Percentiles rank a stretch among this genome's conserved stretches.
phyloP scores from a whole-genome alignment of 2,113 vertebrate genomes.

The Petaurus breviceps region DNA sequence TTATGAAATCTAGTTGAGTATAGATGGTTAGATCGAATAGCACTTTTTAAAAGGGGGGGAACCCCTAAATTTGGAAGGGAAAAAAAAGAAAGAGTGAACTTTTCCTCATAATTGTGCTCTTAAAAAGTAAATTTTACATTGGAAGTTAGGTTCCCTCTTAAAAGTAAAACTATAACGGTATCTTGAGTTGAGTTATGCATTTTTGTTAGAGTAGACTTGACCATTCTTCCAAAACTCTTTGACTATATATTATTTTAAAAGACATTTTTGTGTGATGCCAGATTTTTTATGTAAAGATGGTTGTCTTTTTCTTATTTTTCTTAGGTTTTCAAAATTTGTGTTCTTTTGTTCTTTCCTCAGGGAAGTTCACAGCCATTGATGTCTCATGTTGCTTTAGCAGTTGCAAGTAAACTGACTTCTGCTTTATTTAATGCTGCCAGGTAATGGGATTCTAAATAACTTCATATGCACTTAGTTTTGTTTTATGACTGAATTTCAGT shows the following conservation, averaged over 20 bases:
- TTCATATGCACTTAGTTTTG: neutral
- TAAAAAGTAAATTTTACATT: neutral
- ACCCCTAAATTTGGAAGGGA: neutral
- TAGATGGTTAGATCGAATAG: neutral
- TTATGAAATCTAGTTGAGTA: neutral
- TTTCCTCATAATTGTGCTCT: neutral
- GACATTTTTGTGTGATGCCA: neutral
- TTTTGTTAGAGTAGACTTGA: neutral
- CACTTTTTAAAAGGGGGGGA: neutral
- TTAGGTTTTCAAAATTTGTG: constrained; percentile 57
- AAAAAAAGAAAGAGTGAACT: neutral
- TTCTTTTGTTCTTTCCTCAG: constrained; percentile 80
- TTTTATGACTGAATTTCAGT: neutral
- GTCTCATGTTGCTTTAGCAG: constrained; percentile 97
- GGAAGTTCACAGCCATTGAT: constrained; percentile 95
- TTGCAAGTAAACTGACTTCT: constrained; percentile 98
- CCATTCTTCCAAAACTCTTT: neutral
- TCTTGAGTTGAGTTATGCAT: neutral
- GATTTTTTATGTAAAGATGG: neutral
- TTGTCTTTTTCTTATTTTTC: constrained; percentile 40
- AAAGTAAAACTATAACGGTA: neutral
- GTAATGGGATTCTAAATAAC: constrained; percentile 78
- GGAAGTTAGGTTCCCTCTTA: neutral
- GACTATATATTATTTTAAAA: neutral
- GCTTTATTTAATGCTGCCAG: constrained; percentile 97